Evolutionary conservation across 2,888 invertebrate species (phyloP).

Genomic region (Petrophora chlorosata): DNA sequence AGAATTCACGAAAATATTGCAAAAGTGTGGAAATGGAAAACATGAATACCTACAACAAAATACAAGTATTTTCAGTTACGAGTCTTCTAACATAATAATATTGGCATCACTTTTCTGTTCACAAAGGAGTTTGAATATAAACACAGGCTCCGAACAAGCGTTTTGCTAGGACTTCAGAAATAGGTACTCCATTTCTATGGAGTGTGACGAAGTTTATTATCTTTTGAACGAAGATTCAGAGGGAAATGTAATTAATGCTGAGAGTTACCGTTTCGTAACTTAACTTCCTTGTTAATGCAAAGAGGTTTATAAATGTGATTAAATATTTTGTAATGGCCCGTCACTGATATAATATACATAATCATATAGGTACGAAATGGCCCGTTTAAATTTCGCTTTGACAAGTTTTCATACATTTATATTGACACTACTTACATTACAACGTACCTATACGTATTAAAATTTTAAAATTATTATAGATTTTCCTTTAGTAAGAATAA

Average conservation of each 20-base stretch:
- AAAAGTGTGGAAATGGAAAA: slow-evolving; percentile 25
- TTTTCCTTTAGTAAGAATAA: too few relatives aligned
- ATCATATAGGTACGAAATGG: too few relatives aligned
- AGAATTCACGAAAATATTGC: slow-evolving; percentile 23
- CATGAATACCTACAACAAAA: too few relatives aligned
- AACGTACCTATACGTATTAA: too few relatives aligned
- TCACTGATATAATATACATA: neutral
- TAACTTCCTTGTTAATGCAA: slow-evolving; percentile 9
- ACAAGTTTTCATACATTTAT: too few relatives aligned
- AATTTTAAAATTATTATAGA: too few relatives aligned
- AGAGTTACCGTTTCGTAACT: slow-evolving; percentile 19
- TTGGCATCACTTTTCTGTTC: slow-evolving; percentile 31
- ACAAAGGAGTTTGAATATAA: slow-evolving; percentile 35
- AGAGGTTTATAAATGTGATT: neutral
- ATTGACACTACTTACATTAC: too few relatives aligned
- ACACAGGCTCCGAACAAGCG: slow-evolving; percentile 25
- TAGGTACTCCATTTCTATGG: slow-evolving; percentile 22
- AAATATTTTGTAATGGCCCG: neutral
- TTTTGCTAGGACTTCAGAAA: slow-evolving; percentile 20
- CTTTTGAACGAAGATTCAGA: slow-evolving; percentile 20
- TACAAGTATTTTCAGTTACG: slow-evolving; percentile 26
- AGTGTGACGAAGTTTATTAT: slow-evolving; percentile 25
- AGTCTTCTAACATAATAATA: slow-evolving; percentile 20
- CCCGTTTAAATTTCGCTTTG: too few relatives aligned
- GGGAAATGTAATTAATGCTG: slow-evolving; percentile 22